phyloP scores from a whole-genome alignment of 2,113 vertebrate genomes.

The Chelonoidis abingdonii region DNA sequence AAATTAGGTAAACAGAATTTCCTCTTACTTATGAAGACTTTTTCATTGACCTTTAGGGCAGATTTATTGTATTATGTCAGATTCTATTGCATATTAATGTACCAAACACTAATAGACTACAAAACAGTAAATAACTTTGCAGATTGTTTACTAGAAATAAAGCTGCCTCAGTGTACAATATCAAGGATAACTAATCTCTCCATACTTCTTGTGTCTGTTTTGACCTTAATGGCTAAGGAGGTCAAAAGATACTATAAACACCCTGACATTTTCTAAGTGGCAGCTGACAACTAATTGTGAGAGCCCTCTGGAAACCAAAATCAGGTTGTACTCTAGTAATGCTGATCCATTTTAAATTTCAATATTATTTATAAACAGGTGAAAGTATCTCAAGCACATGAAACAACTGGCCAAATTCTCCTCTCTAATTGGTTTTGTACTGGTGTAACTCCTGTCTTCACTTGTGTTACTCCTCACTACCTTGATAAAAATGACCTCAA shows the following conservation, averaged over 20 bases:
- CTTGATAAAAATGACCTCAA: neutral
- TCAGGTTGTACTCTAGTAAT: neutral
- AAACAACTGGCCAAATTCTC: neutral
- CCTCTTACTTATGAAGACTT: neutral
- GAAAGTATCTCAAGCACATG: neutral
- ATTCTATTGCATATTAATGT: neutral
- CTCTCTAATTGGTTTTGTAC: neutral
- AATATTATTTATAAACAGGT: neutral
- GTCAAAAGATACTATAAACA: neutral
- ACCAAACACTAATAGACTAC: neutral
- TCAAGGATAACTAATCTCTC: neutral
- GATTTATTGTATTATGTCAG: rapidly evolving
- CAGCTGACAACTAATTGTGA: too few species aligned
- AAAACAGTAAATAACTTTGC: neutral
- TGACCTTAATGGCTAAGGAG: neutral
- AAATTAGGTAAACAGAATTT: neutral
- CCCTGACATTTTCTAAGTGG: too few species aligned
- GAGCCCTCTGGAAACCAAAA: too few species aligned
- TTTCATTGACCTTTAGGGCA: neutral
- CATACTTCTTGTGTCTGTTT: neutral
- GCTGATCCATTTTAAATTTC: neutral
- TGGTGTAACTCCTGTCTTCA: neutral
- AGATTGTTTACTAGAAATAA: neutral
- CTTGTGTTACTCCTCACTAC: neutral
- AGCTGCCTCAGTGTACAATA: neutral